Evolutionary conservation across 1,140 invertebrate genomes (phyloP).

Genomic region (Cotesia typhae): DNA sequence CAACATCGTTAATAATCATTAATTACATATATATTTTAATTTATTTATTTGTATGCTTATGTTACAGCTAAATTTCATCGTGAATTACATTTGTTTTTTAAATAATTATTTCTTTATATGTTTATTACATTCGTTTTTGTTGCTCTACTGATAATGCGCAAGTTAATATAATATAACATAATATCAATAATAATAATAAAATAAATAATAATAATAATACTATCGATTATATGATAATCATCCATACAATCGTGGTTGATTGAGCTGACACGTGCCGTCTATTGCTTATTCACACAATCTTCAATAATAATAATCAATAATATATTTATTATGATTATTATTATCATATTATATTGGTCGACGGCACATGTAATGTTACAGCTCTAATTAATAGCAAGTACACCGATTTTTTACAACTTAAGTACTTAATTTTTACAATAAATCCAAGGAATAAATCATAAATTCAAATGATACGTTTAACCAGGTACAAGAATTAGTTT

Average conservation of each 20-base stretch:
- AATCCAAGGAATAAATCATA: neutral
- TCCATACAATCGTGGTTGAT: conserved; percentile 13
- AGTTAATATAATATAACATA: neutral
- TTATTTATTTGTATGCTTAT: conserved; percentile 1
- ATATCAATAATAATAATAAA: too few relatives aligned
- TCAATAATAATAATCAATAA: neutral
- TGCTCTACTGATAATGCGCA: conserved; percentile 18
- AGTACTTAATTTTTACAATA: neutral
- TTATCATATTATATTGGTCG: neutral
- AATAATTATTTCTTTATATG: neutral
- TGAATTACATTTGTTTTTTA: neutral
- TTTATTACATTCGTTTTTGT: conserved; percentile 17
- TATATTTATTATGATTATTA: neutral
- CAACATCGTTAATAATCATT: neutral
- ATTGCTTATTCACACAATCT: conserved; percentile 17
- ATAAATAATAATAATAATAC: conserved; percentile 9
- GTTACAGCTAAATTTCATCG: conserved; percentile 14
- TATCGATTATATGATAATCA: conserved; percentile 25
- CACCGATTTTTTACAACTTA: conserved; percentile 23
- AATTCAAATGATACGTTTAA: neutral
- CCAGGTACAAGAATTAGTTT: neutral
- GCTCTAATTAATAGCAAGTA: neutral
- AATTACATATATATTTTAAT: neutral
- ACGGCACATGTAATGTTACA: neutral
- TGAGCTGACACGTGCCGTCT: conserved; percentile 18